Evolutionary conservation across 2,888 invertebrate species (phyloP).

Genomic region (Drosophila robusta): DNA sequence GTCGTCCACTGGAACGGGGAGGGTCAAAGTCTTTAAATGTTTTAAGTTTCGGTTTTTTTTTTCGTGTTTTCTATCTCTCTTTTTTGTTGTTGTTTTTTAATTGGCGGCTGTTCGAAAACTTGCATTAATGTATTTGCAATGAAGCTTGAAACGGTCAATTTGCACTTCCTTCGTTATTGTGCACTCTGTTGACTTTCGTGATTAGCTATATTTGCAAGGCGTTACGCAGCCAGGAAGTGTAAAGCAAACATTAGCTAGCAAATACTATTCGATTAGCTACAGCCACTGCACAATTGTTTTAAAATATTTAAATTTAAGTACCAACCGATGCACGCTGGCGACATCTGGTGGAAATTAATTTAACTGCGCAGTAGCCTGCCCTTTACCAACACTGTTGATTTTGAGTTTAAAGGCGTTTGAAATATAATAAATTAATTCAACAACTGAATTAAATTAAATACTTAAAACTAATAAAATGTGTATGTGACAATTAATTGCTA

Average conservation of each 20-base stretch:
- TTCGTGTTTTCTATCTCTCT: slow-evolving; percentile 13
- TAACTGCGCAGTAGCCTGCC: not conserved
- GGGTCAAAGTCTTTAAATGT: slow-evolving; percentile 47
- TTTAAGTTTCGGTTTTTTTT: slow-evolving; percentile 23
- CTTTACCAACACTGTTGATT: slow-evolving; percentile 11
- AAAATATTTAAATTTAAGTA: slow-evolving; percentile 16
- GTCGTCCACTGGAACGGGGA: slow-evolving; percentile 19
- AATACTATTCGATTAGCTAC: slow-evolving; percentile 21
- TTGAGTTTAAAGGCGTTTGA: no score
- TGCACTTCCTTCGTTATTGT: slow-evolving; percentile 43
- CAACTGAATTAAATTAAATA: no score
- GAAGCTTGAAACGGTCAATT: slow-evolving; percentile 44
- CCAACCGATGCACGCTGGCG: slow-evolving; percentile 5
- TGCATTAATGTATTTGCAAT: slow-evolving; percentile 24
- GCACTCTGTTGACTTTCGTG: slow-evolving; percentile 27
- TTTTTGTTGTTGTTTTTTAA: slow-evolving; percentile 20
- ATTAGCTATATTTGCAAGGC: slow-evolving; percentile 33
- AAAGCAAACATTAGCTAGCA: slow-evolving; percentile 50
- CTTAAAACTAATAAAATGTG: no score
- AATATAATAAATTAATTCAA: no score
- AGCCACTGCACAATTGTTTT: slow-evolving; percentile 9
- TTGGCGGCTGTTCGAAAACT: slow-evolving; percentile 15
- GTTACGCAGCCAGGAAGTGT: slow-evolving; percentile 55
- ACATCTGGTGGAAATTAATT: slow-evolving; percentile 15
- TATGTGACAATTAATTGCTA: not conserved